phyloP scores from a whole-genome alignment of 1,140 invertebrate species.

The Megalopta genalis region DNA sequence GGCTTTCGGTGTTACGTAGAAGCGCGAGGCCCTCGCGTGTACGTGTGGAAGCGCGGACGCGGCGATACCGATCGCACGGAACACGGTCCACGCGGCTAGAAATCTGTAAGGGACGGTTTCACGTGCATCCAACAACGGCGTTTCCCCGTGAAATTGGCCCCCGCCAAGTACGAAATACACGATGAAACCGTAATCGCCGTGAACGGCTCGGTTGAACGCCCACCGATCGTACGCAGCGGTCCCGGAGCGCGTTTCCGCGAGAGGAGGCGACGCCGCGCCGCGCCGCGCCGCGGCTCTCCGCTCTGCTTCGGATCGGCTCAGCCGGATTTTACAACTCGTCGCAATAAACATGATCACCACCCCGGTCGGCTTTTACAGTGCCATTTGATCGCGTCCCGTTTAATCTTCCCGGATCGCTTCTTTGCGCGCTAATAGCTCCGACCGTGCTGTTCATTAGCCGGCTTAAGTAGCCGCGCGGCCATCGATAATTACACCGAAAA shows the following conservation, averaged over 20 bases:
- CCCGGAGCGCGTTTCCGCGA: background rate
- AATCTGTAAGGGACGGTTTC: background rate
- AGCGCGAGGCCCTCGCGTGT: background rate
- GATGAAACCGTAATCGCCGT: conserved; percentile 21
- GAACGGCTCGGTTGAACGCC: background rate
- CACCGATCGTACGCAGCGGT: background rate
- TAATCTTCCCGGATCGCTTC: background rate
- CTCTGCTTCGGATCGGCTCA: background rate
- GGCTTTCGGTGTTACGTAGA: conserved; percentile 24
- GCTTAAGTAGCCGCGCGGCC: background rate
- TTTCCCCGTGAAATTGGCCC: conserved; percentile 7
- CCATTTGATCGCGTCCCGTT: background rate
- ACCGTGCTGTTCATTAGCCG: background rate
- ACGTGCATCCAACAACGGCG: background rate
- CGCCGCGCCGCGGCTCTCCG: too few species aligned
- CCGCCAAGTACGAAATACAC: background rate
- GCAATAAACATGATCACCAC: background rate
- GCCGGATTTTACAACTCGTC: background rate
- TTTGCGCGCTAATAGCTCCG: background rate
- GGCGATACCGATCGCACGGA: conserved; percentile 32
- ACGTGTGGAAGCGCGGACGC: background rate
- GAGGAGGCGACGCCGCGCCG: too few species aligned
- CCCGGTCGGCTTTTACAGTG: background rate
- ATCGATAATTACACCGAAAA: conserved; percentile 28
- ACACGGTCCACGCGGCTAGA: background rate